Evolutionary conservation across 2,113 vertebrate genomes (phyloP).

Genomic region (Alethe diademata): DNA sequence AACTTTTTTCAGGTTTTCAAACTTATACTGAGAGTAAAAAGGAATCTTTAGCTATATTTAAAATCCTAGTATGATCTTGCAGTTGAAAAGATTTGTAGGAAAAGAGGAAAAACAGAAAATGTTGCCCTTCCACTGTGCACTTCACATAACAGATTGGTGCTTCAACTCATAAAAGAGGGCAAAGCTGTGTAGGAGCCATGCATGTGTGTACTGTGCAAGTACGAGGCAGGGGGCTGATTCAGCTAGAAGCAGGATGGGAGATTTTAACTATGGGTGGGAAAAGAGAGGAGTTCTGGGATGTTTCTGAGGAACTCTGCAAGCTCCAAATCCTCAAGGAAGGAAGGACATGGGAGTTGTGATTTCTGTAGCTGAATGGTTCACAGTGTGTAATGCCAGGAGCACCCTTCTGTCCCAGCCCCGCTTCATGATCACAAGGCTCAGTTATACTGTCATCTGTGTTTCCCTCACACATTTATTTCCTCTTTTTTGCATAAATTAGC

Average conservation of each 20-base stretch:
- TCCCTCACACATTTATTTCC: background rate
- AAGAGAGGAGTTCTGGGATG: background rate
- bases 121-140: background rate
- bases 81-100: background rate
- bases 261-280: background rate
- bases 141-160: background rate
- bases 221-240: rapidly evolving
- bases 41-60: background rate
- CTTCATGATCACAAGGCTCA: background rate
- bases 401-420: background rate
- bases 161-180: background rate
- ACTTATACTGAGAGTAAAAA: background rate
- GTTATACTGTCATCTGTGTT: background rate
- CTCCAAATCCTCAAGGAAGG: background rate
- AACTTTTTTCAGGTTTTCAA: background rate
- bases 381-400: background rate
- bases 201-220: no score
- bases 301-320: background rate
- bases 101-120: background rate
- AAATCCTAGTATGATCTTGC: background rate
- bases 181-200: background rate
- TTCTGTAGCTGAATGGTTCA: rapidly evolving
- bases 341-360: background rate
- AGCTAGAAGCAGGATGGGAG: background rate
- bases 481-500: background rate